Base-by-base conservation (phyloP, 92 coral and sea anemone genomes). In the Phenganax stokvisi region DNA sequence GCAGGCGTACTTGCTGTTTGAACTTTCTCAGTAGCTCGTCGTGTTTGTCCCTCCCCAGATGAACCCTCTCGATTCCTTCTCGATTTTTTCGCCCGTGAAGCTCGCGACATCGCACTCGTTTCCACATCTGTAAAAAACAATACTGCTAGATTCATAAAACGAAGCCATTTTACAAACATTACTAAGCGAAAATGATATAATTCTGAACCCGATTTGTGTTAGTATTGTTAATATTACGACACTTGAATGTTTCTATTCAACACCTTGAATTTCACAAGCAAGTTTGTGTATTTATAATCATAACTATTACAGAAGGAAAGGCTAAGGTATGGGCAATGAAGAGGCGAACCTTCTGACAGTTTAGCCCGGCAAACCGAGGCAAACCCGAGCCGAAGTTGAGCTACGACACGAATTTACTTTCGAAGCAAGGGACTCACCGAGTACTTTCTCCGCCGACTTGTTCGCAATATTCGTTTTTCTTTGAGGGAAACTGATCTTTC, bases 401-500 rank as follows among this genome's bases (percentile, higher is more conserved):
- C 56, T 76, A 16, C 80, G 58, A 51, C 80, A 76, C 37, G 80
- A 76, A 6, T 29, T 76, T 17, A 52, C 55, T 67, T 56, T 62
- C n/a, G 80, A 76, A 15, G 20, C 67, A 9, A 59, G 2, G 65
- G 7, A 59, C 15, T 12, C 61, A 56, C 56, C 51, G 68, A 59
- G 47, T 27, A 28, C 25, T 54, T 74, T 74, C 5, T 9, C 12
- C 12, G 10, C 44, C 51, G 54, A 57, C 56, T 76, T 76, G 51
- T 51, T 72, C 61, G 44, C 31, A 61, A 91, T 80, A 67, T 91
- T 92, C 16, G 89, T 85, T 84, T 93, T 93, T 20, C 92, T 93
- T 64, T 75, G 82, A 25, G 88, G 97, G 77, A 93, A 93, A 59
- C 76, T 89, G 56, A 93, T 91, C 63, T 89, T 85, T 67, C 85